phyloP scores from a whole-genome alignment of 2,113 vertebrate genomes.

The Erythrocercus mccallii region DNA sequence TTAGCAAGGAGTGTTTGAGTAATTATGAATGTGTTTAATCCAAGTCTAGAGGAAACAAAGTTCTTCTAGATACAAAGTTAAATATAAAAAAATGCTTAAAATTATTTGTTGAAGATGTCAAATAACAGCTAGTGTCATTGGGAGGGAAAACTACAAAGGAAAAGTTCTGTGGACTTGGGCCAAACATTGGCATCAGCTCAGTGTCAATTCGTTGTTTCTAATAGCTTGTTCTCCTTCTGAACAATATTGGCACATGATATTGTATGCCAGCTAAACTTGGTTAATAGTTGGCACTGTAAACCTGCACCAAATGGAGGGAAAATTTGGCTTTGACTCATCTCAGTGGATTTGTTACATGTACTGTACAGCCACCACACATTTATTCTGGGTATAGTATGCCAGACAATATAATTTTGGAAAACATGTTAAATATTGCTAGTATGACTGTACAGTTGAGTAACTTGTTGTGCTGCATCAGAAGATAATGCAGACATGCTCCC shows the following conservation, averaged over 20 bases:
- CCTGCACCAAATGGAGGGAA: not conserved
- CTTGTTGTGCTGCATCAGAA: not conserved
- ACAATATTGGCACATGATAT: rapidly evolving
- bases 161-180: not conserved
- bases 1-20: not conserved
- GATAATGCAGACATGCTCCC: not conserved
- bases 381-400: not conserved
- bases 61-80: not conserved
- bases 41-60: not conserved
- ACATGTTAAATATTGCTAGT: not conserved
- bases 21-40: not conserved
- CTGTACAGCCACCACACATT: not conserved
- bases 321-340: not conserved
- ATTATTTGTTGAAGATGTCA: not conserved
- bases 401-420: not conserved
- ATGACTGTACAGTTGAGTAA: not conserved
- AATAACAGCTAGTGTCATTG: not conserved
- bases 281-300: not conserved
- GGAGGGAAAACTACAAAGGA: not conserved
- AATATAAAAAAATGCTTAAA: not conserved
- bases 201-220: not conserved
- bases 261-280: not conserved
- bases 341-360: not conserved
- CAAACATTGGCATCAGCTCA: not conserved
- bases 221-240: not conserved